A percentile compares a stretch with the other conserved stretches of the same genome.
These are phyloP conservation scores for Falco naumanni DNA, from an alignment of 2,797 vertebrate genomes.

Conservation along the genomic window DNA sequence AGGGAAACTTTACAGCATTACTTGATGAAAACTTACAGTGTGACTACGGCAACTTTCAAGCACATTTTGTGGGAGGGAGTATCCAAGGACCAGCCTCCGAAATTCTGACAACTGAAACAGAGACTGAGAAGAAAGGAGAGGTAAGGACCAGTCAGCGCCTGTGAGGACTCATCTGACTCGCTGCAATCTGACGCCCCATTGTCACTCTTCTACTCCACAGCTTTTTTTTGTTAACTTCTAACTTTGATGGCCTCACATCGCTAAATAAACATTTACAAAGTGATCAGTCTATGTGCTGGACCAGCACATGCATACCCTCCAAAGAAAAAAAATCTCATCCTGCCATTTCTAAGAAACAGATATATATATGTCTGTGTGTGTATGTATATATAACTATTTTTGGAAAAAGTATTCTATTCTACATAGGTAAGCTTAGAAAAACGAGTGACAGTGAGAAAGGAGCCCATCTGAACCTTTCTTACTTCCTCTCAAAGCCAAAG, in stretches of 20 bases:
- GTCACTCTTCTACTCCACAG: background rate
- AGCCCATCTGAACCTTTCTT: background rate
- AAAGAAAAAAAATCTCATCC: background rate
- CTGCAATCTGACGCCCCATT: too few relatives aligned
- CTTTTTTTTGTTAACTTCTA: background rate
- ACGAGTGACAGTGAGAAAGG: background rate
- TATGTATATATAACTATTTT: background rate
- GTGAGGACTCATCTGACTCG: background rate
- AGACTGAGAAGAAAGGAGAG: conserved; percentile 81
- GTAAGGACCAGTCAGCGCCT: background rate
- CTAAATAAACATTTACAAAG: accelerated
- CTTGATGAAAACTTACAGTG: conserved; percentile 80
- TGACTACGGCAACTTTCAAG: conserved; percentile 87
- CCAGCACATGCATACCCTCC: background rate
- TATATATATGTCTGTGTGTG: background rate
- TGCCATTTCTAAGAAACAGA: background rate
- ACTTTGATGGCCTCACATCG: accelerated
- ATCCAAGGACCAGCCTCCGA: conserved; percentile 91
- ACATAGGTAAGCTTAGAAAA: background rate
- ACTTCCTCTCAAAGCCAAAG: background rate
- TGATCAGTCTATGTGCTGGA: background rate
- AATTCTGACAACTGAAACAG: conserved; percentile 95
- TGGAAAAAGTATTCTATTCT: background rate
- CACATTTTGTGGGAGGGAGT: conserved; percentile 84
- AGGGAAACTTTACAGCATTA: background rate